Evolutionary conservation across 2,113 vertebrate species (phyloP).

Genomic region (Cynopterus brachyotis): DNA sequence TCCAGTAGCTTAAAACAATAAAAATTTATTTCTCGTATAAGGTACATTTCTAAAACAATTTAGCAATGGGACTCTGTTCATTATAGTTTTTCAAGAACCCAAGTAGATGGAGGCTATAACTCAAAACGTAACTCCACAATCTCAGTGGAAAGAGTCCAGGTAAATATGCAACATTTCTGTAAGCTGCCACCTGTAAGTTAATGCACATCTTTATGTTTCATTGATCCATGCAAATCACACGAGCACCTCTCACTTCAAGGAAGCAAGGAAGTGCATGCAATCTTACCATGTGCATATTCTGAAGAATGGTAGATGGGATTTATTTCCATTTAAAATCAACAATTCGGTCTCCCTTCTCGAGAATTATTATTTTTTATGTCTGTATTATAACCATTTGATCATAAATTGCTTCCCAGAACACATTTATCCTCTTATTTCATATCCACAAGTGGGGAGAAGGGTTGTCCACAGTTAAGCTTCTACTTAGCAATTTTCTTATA

Average conservation of each 20-base stretch:
- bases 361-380: background rate
- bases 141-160: background rate
- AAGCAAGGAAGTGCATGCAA: background rate
- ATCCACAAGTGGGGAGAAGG: too few relatives aligned
- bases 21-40: background rate
- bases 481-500: background rate
- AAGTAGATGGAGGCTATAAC: background rate
- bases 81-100: background rate
- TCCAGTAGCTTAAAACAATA: background rate
- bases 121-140: background rate
- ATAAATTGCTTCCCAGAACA: background rate
- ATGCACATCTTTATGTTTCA: background rate
- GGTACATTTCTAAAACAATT: background rate
- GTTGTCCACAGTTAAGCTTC: background rate
- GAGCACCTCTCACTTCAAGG: background rate
- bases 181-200: background rate
- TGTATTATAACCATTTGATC: background rate
- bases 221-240: background rate
- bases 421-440: background rate
- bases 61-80: background rate
- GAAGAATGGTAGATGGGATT: background rate
- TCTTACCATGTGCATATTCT: background rate
- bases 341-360: background rate
- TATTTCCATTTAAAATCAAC: background rate
- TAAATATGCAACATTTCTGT: background rate